These are phyloP conservation scores for Taurulus bubalis DNA, from an alignment of 2,113 vertebrate genomes.

Conservation along the genomic window DNA sequence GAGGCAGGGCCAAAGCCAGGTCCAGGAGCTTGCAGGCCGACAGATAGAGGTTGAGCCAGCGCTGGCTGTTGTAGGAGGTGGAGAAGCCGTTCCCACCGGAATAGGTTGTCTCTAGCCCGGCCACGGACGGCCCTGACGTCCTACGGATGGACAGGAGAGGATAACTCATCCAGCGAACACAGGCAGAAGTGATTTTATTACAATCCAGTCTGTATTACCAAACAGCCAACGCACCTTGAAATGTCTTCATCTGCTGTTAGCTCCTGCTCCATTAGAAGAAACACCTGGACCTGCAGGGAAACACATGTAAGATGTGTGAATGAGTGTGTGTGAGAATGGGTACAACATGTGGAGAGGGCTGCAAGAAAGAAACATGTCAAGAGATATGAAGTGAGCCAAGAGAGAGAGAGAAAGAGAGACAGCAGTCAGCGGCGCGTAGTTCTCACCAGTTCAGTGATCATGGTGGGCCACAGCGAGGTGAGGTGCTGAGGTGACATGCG, in stretches of 20 bases:
- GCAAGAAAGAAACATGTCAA: background rate
- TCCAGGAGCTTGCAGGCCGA: constrained; percentile 99
- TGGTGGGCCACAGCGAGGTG: constrained; percentile 98
- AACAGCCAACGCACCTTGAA: constrained; percentile 86
- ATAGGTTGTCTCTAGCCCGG: constrained; percentile 96
- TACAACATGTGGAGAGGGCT: background rate
- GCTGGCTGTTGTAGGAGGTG: constrained; percentile 98
- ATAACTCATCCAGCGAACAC: background rate
- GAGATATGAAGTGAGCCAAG: background rate
- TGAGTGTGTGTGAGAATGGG: background rate
- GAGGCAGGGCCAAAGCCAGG: constrained; percentile 94
- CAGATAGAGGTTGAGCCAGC: constrained; percentile 98
- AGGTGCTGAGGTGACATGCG: constrained; percentile 99
- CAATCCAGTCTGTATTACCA: background rate
- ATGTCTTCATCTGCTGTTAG: constrained; percentile 95
- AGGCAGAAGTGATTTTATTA: background rate
- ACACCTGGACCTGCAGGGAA: constrained; percentile 75
- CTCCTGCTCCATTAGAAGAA: constrained; percentile 82
- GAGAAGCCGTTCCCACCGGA: constrained; percentile 98
- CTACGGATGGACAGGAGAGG: constrained; percentile 73
- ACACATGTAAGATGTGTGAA: background rate
- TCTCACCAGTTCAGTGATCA: constrained; percentile 98
- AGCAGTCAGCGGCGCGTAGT: background rate
- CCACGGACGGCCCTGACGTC: constrained; percentile 93
- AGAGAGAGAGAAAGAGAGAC: background rate